These are phyloP conservation scores for Aphidoletes aphidimyza DNA, from an alignment of 2,888 invertebrate genomes.

Conservation along the genomic window DNA sequence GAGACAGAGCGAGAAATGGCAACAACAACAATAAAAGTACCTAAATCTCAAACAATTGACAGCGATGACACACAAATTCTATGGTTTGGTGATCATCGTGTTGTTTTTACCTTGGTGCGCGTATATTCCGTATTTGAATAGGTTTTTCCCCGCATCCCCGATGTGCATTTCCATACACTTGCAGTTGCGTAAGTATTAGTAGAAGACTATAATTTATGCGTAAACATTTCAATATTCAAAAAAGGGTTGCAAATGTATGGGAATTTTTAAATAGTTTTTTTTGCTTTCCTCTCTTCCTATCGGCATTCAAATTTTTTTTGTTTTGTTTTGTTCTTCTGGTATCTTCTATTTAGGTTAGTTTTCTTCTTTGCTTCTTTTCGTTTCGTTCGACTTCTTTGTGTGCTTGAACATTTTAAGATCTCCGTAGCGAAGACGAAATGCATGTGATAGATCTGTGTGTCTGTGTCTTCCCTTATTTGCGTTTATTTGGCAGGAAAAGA, in stretches of 20 bases:
- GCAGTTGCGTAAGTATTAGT: slow-evolving; percentile 57
- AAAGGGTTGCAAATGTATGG: slow-evolving; percentile 57
- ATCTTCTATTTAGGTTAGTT: neutral
- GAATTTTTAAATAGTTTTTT: slow-evolving; percentile 56
- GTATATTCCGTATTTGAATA: neutral
- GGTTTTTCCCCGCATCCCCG: neutral
- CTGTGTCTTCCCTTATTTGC: slow-evolving; percentile 3
- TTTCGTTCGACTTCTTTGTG: neutral
- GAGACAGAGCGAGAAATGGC: neutral
- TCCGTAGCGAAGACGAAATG: neutral
- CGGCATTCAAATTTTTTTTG: slow-evolving; percentile 46
- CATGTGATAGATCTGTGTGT: neutral
- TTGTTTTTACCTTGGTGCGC: neutral
- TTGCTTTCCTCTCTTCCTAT: too few species aligned
- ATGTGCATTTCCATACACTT: slow-evolving; percentile 57
- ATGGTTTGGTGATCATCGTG: slow-evolving; percentile 45
- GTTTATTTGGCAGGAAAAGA: slow-evolving; percentile 10
- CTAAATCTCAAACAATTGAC: slow-evolving; percentile 46
- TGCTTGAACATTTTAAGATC: neutral
- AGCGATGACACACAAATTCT: slow-evolving; percentile 51
- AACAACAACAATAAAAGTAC: neutral
- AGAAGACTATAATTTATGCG: slow-evolving; percentile 59
- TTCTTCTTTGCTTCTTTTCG: neutral
- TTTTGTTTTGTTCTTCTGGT: neutral
- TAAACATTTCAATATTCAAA: slow-evolving; percentile 57